A percentile compares a stretch with the other conserved stretches of the same genome.
phyloP scores from a whole-genome alignment of 1,140 invertebrate species.

The Lethocerus indicus region DNA sequence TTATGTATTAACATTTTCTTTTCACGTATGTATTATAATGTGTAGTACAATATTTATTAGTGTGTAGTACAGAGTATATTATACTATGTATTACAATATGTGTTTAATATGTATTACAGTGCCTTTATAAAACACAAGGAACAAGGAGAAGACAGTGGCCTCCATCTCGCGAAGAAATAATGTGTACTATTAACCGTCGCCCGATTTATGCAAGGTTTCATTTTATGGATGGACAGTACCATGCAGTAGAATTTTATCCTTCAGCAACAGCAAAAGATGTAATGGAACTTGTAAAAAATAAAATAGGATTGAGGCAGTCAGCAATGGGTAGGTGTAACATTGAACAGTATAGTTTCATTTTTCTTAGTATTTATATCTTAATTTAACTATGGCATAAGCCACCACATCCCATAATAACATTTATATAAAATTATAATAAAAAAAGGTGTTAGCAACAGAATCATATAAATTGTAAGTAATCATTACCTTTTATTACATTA shows the following conservation, averaged over 20 bases:
- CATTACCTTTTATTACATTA: too few relatives aligned
- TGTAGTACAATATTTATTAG: background rate
- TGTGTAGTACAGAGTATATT: background rate
- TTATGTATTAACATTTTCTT: background rate
- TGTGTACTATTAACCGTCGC: conserved; percentile 78
- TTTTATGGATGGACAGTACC: conserved; percentile 88
- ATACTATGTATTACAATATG: background rate
- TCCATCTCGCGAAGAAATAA: conserved; percentile 83
- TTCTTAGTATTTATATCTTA: background rate
- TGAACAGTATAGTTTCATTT: background rate
- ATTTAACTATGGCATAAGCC: too few relatives aligned
- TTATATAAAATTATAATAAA: too few relatives aligned
- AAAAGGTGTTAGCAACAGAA: too few relatives aligned
- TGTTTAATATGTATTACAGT: conserved; percentile 28
- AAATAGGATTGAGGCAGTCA: conserved; percentile 73
- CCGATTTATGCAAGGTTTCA: conserved; percentile 83
- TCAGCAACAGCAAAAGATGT: conserved; percentile 84
- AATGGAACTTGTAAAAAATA: conserved; percentile 73
- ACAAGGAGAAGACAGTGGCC: conserved; percentile 75
- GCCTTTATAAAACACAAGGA: conserved; percentile 67
- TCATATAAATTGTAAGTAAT: too few relatives aligned
- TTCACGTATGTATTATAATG: background rate
- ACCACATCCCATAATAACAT: too few relatives aligned
- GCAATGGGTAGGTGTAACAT: conserved; percentile 41
- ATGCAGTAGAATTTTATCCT: conserved; percentile 87